Evolutionary conservation across 2,797 vertebrate species (phyloP).

Genomic region (Pseudomugil gertrudae): DNA sequence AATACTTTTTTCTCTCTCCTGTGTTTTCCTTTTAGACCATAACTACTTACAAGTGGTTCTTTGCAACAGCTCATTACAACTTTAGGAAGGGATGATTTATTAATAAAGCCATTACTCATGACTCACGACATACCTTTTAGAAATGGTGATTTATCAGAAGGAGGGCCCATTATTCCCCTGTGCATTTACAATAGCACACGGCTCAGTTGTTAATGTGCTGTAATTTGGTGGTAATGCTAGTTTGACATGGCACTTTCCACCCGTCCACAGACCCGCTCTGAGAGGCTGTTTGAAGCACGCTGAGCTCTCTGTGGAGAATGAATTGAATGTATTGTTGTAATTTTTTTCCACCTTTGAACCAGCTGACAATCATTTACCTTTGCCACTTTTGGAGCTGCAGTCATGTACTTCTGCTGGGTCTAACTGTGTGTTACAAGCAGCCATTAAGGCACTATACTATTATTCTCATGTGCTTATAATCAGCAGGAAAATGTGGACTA

Average conservation of each 20-base stretch:
- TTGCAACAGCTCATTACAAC: not conserved
- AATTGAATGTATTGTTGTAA: not conserved
- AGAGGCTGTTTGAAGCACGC: not conserved
- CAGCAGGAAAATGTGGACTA: not conserved
- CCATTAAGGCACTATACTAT: constrained; percentile 6
- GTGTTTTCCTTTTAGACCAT: not conserved
- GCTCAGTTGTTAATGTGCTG: not conserved
- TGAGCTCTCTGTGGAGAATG: not conserved
- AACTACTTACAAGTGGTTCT: not conserved
- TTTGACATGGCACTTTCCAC: not conserved
- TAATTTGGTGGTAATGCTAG: not conserved
- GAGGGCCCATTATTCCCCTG: not conserved
- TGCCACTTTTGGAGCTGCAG: not conserved
- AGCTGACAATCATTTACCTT: not conserved
- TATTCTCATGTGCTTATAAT: not conserved
- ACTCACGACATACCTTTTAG: not conserved
- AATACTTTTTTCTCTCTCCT: not conserved
- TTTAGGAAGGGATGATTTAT: not conserved
- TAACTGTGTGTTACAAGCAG: not conserved
- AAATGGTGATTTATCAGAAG: not conserved
- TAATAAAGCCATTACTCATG: not conserved
- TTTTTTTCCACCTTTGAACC: not conserved
- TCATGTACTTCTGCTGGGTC: not conserved
- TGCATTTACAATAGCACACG: not conserved
- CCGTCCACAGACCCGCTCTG: not conserved